Percentiles rank a stretch among this genome's conserved stretches.
Conservation (phyloP, 2,888 invertebrate genomes). For the Mimachlamys varia region DNA sequence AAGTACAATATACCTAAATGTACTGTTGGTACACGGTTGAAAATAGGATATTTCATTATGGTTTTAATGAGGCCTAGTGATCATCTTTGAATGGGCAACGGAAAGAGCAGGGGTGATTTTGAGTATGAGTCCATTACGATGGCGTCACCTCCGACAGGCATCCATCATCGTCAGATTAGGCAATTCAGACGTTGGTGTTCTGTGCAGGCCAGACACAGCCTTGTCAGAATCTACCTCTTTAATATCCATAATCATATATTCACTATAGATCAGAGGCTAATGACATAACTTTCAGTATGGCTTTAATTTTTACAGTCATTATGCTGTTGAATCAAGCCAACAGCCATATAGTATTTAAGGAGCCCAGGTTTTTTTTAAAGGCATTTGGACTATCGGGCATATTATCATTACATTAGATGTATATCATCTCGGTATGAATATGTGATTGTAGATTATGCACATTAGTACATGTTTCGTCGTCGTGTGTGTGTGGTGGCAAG, state of each 20-base stretch:
- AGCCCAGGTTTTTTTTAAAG: not conserved
- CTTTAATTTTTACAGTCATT: slow-evolving; percentile 36
- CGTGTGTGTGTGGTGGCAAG: not conserved
- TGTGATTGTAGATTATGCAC: slow-evolving; percentile 34
- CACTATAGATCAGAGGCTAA: slow-evolving; percentile 25
- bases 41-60: slow-evolving; percentile 36
- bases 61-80: slow-evolving; percentile 10
- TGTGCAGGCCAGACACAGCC: slow-evolving; percentile 12
- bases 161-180: slow-evolving; percentile 29
- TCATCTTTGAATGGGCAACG: slow-evolving; percentile 36
- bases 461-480: not conserved
- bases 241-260: slow-evolving; percentile 33
- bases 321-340: slow-evolving; percentile 28
- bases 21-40: slow-evolving; percentile 21
- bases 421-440: not conserved
- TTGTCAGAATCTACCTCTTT: slow-evolving; percentile 36
- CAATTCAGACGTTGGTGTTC: slow-evolving; percentile 27
- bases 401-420: not conserved
- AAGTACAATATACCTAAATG: slow-evolving; percentile 34
- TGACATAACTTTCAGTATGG: slow-evolving; percentile 33
- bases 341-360: slow-evolving; percentile 22
- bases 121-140: slow-evolving; percentile 31
- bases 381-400: not conserved
- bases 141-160: slow-evolving; percentile 33
- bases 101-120: slow-evolving; percentile 17